phyloP scores from a whole-genome alignment of 2,888 invertebrate species.

The Microctonus brassicae region DNA sequence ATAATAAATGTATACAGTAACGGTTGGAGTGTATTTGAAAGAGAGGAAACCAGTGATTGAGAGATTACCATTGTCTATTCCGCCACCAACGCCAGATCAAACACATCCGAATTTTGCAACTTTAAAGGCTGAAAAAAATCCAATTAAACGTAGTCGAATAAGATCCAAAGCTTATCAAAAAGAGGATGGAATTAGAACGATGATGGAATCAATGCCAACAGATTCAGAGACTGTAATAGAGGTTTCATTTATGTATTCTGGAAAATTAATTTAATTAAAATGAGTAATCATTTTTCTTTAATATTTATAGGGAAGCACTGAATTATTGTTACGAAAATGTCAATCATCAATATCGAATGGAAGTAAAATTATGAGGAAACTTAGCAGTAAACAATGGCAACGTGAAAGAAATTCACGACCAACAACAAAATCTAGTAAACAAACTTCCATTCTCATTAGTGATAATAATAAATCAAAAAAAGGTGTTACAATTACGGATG shows the following conservation, averaged over 20 bases:
- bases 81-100: constrained; percentile 46
- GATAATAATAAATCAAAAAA: constrained; percentile 43
- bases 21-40: constrained; percentile 31
- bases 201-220: constrained; percentile 61
- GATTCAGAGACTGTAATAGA: constrained; percentile 57
- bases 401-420: constrained; percentile 6
- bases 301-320: constrained; percentile 48
- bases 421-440: constrained; percentile 29
- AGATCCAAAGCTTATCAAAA: constrained; percentile 53
- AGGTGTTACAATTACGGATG: constrained; percentile 45
- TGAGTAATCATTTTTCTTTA: constrained; percentile 2
- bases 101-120: constrained; percentile 46
- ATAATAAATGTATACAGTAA: constrained; percentile 14
- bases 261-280: constrained; percentile 11
- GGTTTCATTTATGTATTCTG: neutral
- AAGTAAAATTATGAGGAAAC: constrained; percentile 28
- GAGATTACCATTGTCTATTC: constrained; percentile 32
- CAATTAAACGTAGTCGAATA: constrained; percentile 29
- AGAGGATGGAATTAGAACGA: constrained; percentile 65
- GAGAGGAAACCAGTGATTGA: constrained; percentile 8
- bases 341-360: constrained; percentile 27
- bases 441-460: constrained; percentile 12
- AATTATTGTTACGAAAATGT: constrained; percentile 40
- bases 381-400: neutral
- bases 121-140: constrained; percentile 45